These are phyloP conservation scores for Pithys albifrons DNA, from an alignment of 2,113 vertebrate species.

Conservation along the genomic window DNA sequence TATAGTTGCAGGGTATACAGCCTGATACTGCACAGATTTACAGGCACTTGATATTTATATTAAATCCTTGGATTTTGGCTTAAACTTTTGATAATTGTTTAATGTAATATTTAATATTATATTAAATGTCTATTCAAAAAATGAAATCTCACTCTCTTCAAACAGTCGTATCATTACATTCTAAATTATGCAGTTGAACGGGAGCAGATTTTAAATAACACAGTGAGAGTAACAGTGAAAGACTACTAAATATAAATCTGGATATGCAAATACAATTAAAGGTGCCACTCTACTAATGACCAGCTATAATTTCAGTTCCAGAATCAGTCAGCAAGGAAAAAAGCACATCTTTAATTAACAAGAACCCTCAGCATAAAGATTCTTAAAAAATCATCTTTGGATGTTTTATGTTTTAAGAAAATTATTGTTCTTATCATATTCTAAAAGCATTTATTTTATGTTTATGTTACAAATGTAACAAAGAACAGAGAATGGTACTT, in stretches of 20 bases:
- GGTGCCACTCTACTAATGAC: not conserved
- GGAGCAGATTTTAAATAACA: not conserved
- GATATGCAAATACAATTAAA: not conserved
- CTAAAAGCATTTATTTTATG: not conserved
- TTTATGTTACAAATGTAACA: not conserved
- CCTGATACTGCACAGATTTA: not conserved
- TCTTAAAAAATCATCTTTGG: not conserved
- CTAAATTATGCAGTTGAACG: not conserved
- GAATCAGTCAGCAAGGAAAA: not conserved
- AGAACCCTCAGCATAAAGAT: accelerated
- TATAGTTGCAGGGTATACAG: not conserved
- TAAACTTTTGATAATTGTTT: not conserved
- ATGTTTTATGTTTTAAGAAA: not conserved
- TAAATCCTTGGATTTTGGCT: not conserved
- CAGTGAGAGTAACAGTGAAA: not conserved
- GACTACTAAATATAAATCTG: not conserved
- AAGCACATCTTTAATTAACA: not conserved
- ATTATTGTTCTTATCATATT: not conserved
- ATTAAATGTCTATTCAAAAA: not conserved
- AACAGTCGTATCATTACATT: not conserved
- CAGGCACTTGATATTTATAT: not conserved
- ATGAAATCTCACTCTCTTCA: not conserved
- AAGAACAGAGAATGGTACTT: not conserved
- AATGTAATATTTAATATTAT: not conserved
- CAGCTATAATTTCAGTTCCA: not conserved